Base-by-base conservation (phyloP, 1,140 invertebrate genomes). In the Drosophila repleta region DNA sequence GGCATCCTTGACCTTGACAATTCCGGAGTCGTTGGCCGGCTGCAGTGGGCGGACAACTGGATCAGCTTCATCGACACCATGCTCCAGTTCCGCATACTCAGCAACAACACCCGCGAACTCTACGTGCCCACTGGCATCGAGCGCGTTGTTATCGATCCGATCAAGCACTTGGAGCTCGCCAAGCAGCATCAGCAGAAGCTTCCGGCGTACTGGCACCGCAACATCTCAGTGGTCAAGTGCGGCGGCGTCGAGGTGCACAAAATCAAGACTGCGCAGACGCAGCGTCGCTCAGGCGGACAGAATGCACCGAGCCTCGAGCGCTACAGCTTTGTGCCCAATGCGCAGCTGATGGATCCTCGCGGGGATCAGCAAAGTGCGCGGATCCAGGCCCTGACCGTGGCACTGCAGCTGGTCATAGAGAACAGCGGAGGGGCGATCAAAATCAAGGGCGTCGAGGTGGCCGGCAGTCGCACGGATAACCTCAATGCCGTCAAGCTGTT, bases 61-160 rank as follows among this genome's bases (percentile, higher is more conserved):
- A 95, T 99, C 41, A 95, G 97, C 10, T 99, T 96, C 91, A 95
- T 99, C 79, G 98, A 99, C 90, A 98, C 97, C 0, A 97, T 99
- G 95, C 93, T 99, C 18, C 98, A 99, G 91, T 97, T 98, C 65
- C 94, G 94, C 24, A 96, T 99, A 69, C 92, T 99, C 20, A 94
- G 95, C 37, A 94, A 95, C 56, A 94, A 95, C 68, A 94, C 94
- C 0, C 93, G 96, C 15, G 95, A 96, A 77, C 92, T 99, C 0
- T 96, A 96, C 87, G 92, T 99, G 17, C 98, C 98, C 10, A 98
- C 97, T 3, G 94, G 96, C 49, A 93, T 99, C 17, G 95, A 97
- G 78, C 94, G 95, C 56, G 93, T 95, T 6, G 93, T 96, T 1
- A 96, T 99, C 35, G 95, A 99, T 92, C 98, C 98, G 0, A 84